Evolutionary conservation across 2,797 vertebrate genomes (phyloP).

Genomic region (Psittacula echo): DNA sequence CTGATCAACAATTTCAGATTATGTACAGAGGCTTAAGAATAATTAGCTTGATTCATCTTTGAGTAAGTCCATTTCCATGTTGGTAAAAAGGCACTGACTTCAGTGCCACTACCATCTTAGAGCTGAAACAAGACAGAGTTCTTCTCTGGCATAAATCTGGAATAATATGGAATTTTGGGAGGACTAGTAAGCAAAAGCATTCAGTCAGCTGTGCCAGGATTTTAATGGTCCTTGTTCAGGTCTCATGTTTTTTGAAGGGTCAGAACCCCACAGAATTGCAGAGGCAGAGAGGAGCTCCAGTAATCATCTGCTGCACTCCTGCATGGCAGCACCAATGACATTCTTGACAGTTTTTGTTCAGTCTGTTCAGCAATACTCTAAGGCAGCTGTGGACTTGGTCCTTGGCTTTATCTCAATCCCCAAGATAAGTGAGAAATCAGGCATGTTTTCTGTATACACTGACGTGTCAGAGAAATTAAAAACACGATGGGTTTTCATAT

Average conservation of each 20-base stretch:
- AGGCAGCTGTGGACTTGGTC: not conserved
- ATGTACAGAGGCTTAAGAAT: constrained; percentile 12
- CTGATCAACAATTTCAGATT: not conserved
- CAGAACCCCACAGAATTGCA: not conserved
- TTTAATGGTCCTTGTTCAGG: not conserved
- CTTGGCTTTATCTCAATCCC: constrained; percentile 56
- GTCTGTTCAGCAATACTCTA: not conserved
- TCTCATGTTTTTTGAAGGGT: not conserved
- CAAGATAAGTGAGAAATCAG: constrained; percentile 64
- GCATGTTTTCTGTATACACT: constrained; percentile 58
- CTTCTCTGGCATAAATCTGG: not conserved
- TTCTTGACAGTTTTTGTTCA: not conserved
- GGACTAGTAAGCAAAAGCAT: not conserved
- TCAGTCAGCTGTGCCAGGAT: not conserved
- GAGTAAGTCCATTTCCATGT: not conserved
- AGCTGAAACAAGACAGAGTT: not conserved
- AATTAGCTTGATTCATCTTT: not conserved
- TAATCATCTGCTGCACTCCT: not conserved
- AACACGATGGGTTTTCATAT: constrained; percentile 68
- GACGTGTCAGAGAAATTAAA: constrained; percentile 73
- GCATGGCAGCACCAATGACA: fast-evolving
- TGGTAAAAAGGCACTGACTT: not conserved
- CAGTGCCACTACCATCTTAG: not conserved
- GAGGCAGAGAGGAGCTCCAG: not conserved
- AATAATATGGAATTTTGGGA: not conserved